Conservation (phyloP, 2,888 invertebrate genomes). For the Orthosia cruda region DNA sequence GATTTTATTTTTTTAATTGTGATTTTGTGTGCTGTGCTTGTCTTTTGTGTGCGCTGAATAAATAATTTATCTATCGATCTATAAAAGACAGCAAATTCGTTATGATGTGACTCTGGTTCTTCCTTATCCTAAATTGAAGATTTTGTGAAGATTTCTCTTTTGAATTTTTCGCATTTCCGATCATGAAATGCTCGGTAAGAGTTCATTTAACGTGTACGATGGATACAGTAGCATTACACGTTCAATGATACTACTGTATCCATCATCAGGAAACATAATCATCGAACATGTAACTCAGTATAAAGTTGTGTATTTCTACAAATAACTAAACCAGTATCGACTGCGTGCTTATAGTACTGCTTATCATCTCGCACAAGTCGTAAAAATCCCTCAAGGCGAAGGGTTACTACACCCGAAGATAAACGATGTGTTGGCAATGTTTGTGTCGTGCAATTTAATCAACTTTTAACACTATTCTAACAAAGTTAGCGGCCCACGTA, state of each 20-base stretch:
- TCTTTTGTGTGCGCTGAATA: no score
- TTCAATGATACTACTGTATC: no score
- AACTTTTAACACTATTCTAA: conserved; percentile 34
- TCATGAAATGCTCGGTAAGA: no score
- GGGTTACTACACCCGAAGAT: conserved; percentile 48
- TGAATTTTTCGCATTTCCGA: no score
- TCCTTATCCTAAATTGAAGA: no score
- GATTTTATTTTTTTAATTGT: no score
- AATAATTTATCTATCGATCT: no score
- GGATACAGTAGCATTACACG: no score
- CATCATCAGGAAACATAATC: no score
- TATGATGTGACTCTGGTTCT: neutral
- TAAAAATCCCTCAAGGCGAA: conserved; percentile 43
- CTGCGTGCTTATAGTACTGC: conserved; percentile 14
- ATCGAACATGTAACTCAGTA: neutral
- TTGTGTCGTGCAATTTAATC: conserved; percentile 40
- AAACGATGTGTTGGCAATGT: conserved; percentile 43
- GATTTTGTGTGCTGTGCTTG: no score
- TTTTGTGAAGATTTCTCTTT: no score
- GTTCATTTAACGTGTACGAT: no score
- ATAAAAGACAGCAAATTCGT: neutral
- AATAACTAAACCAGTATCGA: conserved; percentile 24
- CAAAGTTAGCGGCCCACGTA: conserved; percentile 22
- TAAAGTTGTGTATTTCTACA: neutral
- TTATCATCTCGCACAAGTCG: conserved; percentile 52